These are phyloP conservation scores for Quiscalus mexicanus DNA, from an alignment of 2,113 vertebrate species.

Conservation along the genomic window DNA sequence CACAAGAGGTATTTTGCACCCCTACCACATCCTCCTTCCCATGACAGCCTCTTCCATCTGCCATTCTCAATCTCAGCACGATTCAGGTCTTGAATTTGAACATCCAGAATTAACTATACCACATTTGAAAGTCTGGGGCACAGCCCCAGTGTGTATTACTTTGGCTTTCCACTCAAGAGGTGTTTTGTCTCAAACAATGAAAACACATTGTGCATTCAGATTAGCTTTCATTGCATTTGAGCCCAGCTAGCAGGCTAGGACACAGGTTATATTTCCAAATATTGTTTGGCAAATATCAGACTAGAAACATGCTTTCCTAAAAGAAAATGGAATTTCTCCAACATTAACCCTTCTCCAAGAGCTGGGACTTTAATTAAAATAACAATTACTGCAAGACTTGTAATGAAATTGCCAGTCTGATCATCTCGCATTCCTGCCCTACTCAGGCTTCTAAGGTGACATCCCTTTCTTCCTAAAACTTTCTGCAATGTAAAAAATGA, in stretches of 20 bases:
- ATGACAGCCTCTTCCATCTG: background rate
- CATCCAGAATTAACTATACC: background rate
- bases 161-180: background rate
- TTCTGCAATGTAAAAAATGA: background rate
- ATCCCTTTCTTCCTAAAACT: background rate
- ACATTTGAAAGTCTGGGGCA: background rate
- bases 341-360: background rate
- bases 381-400: background rate
- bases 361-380: slow-evolving; percentile 27
- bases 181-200: background rate
- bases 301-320: background rate
- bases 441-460: background rate
- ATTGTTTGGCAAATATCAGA: background rate
- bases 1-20: background rate
- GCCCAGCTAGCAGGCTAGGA: background rate
- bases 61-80: accelerated
- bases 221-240: background rate
- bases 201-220: background rate
- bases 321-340: background rate
- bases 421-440: background rate
- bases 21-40: background rate
- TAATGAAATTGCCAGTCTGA: background rate
- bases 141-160: background rate
- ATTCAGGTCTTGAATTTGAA: background rate
- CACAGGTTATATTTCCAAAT: background rate